Percentiles rank a stretch among this genome's conserved stretches.
Conservation (phyloP, 2,888 invertebrate genomes). For the Andrena dorsata region DNA sequence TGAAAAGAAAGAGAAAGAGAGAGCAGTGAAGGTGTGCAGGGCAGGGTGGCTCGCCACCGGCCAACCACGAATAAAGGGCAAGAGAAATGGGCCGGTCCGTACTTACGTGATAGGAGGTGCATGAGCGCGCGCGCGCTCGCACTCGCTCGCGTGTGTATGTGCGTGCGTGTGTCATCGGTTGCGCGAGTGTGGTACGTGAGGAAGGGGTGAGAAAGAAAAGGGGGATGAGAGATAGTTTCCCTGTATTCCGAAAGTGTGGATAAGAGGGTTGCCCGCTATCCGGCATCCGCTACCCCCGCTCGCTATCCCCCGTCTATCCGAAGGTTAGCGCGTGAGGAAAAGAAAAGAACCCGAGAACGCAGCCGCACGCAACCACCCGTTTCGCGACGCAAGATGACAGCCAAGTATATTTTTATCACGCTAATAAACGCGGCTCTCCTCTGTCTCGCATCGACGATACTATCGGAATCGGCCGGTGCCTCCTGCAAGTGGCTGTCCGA, state of each 20-base stretch:
- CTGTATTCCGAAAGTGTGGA: conserved; percentile 44
- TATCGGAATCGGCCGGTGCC: conserved; percentile 77
- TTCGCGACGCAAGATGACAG: conserved; percentile 54
- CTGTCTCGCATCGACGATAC: conserved; percentile 58
- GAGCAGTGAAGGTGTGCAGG: conserved; percentile 36
- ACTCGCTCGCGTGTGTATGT: conserved; percentile 66
- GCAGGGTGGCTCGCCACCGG: conserved; percentile 66
- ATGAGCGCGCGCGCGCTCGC: conserved; percentile 74
- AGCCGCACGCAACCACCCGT: conserved; percentile 28
- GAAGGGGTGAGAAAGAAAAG: conserved; percentile 51
- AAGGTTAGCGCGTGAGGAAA: conserved; percentile 18
- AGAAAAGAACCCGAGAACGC: background rate
- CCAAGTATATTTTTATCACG: conserved; percentile 48
- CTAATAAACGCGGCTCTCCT: conserved; percentile 56
- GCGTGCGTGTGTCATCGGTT: conserved; percentile 66
- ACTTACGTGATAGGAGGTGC: conserved; percentile 78
- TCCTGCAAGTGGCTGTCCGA: conserved; percentile 86
- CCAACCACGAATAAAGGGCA: conserved; percentile 68
- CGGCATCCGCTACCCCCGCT: conserved; percentile 1
- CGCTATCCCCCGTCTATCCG: background rate
- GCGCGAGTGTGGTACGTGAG: conserved; percentile 59
- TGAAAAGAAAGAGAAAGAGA: conserved; percentile 9
- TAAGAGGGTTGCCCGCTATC: conserved; percentile 6
- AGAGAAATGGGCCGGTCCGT: conserved; percentile 76
- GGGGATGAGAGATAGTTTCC: conserved; percentile 55